phyloP scores from a whole-genome alignment of 2,888 invertebrate genomes.

The Cephus runcator region DNA sequence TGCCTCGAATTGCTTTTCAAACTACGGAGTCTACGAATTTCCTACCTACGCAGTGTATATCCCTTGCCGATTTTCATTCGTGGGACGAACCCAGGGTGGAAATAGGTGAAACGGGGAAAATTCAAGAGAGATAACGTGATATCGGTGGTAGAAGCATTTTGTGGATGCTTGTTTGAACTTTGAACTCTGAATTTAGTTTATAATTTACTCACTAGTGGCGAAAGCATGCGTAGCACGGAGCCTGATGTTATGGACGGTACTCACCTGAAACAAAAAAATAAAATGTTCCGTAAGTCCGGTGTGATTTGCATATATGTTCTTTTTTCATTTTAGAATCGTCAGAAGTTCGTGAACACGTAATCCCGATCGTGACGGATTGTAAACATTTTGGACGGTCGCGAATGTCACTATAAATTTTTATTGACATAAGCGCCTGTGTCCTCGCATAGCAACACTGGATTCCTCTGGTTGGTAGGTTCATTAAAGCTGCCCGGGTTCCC shows the following conservation, averaged over 20 bases:
- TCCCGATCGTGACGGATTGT: slow-evolving; percentile 10
- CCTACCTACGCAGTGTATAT: slow-evolving; percentile 1
- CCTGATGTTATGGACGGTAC: slow-evolving; percentile 23
- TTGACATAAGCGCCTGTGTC: slow-evolving; percentile 10
- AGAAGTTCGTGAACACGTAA: not conserved
- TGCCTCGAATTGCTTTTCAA: slow-evolving; percentile 37
- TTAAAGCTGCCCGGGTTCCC: slow-evolving; percentile 50
- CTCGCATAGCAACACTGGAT: slow-evolving; percentile 12
- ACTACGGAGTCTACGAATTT: slow-evolving; percentile 21
- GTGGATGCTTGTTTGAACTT: not conserved
- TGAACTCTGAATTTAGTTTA: not conserved
- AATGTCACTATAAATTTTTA: slow-evolving; percentile 20
- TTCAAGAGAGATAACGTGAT: not conserved
- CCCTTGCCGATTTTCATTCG: slow-evolving; percentile 17
- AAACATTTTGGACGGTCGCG: slow-evolving; percentile 14
- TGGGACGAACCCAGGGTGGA: not conserved
- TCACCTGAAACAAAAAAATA: slow-evolving; percentile 50
- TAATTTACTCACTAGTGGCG: not conserved
- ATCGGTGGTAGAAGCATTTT: not conserved
- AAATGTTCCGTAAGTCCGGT: not conserved
- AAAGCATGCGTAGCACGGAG: not conserved
- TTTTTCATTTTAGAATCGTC: not conserved
- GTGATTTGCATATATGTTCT: not conserved
- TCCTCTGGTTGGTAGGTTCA: slow-evolving; percentile 32
- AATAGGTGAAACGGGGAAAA: not conserved